phyloP scores from a whole-genome alignment of 2,113 vertebrate genomes.

The Mohoua ochrocephala region DNA sequence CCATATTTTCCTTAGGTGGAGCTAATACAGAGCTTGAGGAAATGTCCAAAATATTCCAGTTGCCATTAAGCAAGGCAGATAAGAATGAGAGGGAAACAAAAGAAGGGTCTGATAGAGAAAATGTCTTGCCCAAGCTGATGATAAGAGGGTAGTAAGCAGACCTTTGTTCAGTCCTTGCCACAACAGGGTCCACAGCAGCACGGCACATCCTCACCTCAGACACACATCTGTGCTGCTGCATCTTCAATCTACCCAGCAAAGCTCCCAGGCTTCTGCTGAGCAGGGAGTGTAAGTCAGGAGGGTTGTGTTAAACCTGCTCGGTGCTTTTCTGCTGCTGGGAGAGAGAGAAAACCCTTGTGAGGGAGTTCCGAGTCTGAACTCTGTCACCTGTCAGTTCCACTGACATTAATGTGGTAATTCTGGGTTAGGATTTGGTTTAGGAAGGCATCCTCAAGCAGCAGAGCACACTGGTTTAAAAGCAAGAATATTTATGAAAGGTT shows the following conservation, averaged over 20 bases:
- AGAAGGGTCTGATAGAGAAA: neutral
- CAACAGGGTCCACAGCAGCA: neutral
- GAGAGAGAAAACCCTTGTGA: neutral
- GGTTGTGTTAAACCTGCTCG: neutral
- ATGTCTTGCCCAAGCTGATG: neutral
- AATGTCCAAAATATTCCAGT: neutral
- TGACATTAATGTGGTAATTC: conserved; percentile 3
- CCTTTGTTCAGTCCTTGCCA: neutral
- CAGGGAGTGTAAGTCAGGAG: neutral
- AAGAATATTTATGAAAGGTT: neutral
- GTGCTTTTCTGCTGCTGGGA: neutral
- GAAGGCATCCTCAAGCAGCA: neutral
- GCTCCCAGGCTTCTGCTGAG: neutral
- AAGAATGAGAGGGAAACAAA: neutral
- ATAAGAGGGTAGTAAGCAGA: neutral
- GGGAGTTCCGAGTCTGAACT: neutral
- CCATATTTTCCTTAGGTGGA: neutral
- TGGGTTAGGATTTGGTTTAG: neutral
- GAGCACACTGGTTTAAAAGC: neutral
- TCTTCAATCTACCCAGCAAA: neutral
- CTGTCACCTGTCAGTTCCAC: conserved; percentile 4
- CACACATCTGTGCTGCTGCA: neutral
- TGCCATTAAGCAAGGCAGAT: neutral
- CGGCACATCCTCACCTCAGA: neutral
- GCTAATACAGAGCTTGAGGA: neutral